Percentiles rank a stretch among this genome's conserved stretches.
Conservation (phyloP, 2,888 invertebrate genomes). For the Drosophila neutralis region DNA sequence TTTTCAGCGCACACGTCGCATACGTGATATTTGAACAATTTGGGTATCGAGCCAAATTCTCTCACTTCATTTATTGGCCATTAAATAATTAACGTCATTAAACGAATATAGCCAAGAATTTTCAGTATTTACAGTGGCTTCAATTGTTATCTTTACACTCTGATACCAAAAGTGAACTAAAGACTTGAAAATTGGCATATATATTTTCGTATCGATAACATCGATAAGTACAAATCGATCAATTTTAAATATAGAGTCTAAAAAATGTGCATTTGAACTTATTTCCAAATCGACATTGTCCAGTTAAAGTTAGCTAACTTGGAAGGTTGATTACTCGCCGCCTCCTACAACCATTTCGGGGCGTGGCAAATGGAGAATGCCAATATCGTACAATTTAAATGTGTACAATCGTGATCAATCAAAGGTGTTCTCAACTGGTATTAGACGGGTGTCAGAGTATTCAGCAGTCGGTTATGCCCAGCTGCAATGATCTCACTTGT, state of each 20-base stretch:
- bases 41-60: constrained; percentile 1
- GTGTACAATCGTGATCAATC: neutral
- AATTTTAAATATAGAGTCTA: neutral
- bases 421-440: neutral
- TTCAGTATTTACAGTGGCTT: neutral
- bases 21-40: constrained; percentile 41
- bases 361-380: neutral
- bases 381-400: neutral
- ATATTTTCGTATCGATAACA: neutral
- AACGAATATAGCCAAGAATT: constrained; percentile 28
- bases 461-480: neutral
- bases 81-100: constrained; percentile 65
- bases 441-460: neutral
- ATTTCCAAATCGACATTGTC: neutral
- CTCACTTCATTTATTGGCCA: constrained; percentile 54
- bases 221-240: neutral
- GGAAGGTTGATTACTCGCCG: neutral
- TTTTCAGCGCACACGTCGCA: constrained; percentile 23
- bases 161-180: neutral
- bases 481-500: neutral
- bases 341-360: neutral
- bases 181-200: neutral
- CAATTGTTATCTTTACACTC: neutral
- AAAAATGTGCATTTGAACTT: neutral
- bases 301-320: neutral